These are phyloP conservation scores for Rhopalosiphum padi DNA, from an alignment of 1,140 invertebrate species.

Conservation along the genomic window DNA sequence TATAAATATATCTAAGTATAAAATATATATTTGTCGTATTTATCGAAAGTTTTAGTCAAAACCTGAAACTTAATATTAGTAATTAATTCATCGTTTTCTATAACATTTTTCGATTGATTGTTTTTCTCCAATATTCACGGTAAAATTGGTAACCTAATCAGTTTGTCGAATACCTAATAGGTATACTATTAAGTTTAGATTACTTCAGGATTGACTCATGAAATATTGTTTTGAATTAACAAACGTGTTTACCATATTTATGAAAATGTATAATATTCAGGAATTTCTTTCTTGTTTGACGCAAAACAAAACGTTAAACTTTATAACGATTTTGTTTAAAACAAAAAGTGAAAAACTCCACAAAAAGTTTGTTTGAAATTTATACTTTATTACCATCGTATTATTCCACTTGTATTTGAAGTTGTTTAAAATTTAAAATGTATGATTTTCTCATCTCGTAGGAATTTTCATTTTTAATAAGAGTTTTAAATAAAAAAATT, in stretches of 20 bases:
- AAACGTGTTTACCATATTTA: not conserved
- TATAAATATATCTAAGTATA: not conserved
- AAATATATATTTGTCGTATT: not conserved
- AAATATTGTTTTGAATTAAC: not conserved
- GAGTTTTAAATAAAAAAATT: not conserved
- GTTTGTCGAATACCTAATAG: not conserved
- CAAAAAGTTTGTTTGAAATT: conserved; percentile 10
- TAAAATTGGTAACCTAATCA: not conserved
- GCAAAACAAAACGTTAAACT: not conserved
- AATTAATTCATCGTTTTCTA: not conserved
- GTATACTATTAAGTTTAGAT: not conserved
- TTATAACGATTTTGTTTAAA: conserved; percentile 10
- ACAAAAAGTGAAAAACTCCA: not conserved
- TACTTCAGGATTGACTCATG: not conserved
- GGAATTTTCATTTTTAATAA: not conserved
- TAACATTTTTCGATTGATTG: not conserved
- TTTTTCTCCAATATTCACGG: not conserved
- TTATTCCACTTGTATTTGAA: not conserved
- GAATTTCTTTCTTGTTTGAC: not conserved
- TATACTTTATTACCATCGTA: not conserved
- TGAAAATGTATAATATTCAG: not conserved
- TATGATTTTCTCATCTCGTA: not conserved
- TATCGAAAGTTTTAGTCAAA: too few relatives aligned
- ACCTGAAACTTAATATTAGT: not conserved
- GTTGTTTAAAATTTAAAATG: not conserved